Evolutionary conservation across 1,140 invertebrate genomes (phyloP).

Genomic region (Platorchestia sp.): DNA sequence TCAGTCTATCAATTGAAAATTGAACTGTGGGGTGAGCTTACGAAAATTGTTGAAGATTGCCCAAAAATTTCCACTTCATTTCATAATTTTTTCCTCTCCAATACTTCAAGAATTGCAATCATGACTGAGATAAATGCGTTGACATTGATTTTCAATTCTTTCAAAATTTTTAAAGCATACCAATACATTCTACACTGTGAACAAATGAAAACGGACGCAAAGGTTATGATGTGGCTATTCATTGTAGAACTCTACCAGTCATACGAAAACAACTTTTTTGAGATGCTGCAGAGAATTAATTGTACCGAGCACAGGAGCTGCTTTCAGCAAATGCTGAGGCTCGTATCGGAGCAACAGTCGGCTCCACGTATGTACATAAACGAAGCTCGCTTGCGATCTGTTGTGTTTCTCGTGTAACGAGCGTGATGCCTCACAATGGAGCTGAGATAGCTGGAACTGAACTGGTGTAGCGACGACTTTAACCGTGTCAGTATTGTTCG

Average conservation of each 20-base stretch:
- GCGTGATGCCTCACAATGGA: slow-evolving; percentile 39
- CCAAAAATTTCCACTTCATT: background rate
- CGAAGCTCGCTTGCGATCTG: slow-evolving; percentile 4
- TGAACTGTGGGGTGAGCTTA: background rate
- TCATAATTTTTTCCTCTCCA: background rate
- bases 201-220: background rate
- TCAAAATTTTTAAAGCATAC: background rate
- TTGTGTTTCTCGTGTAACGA: slow-evolving; percentile 41
- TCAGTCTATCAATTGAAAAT: background rate
- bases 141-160: background rate
- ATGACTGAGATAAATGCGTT: background rate
- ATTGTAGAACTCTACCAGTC: background rate
- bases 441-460: slow-evolving; percentile 54
- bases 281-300: background rate
- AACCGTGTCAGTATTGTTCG: slow-evolving; percentile 49
- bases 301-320: background rate
- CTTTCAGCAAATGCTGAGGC: background rate
- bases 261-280: background rate
- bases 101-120: background rate
- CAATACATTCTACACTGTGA: background rate
- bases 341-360: background rate
- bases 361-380: background rate
- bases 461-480: slow-evolving; percentile 46
- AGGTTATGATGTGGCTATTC: background rate
- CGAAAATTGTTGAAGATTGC: background rate